Base-by-base conservation (phyloP, 2,797 vertebrate genomes). In the Sternarchorhynchus goeldii region DNA sequence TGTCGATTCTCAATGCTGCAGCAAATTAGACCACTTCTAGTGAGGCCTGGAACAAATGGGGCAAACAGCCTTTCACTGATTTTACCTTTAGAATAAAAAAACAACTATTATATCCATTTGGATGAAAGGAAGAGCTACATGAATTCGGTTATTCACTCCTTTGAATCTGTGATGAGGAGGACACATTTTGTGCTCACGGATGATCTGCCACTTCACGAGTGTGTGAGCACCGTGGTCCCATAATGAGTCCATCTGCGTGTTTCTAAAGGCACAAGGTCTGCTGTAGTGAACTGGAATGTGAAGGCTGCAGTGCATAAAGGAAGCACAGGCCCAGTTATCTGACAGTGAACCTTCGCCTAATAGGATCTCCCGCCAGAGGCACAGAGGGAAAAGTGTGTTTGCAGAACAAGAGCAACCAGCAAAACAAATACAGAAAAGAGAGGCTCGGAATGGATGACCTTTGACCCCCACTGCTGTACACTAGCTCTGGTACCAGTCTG, bases 261-360 rank as follows among this genome's bases (percentile, higher is more conserved):
- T 90, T 91, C 83, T 83, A 90, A 92, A 92, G 87, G 85, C 88
- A 36, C 72, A 10, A 87, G 86, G 89, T 91, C 84, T 93, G 92
- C 91, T 93, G 91, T 89, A 86, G 87, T 91, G 90, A 90, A 90
- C 92, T 89, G 91, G 89, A 92, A 93, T 93, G 88, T 91, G 89
- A 88, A 89, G 84, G 88, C 88, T 67, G 71, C 87, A 90, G 91
- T 93, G 91, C 92, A 92, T 91, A 92, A 91, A 93, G 89, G 89
- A 89, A 92, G 90, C 90, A 90, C 89, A 90, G 91, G 89, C 87
- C 88, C 87, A 89, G 87, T 78, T 88, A 87, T 87, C 87, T 80
- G 81, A 89, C 85, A 86, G 87, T 84, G 88, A 89, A 82, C 87
- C 87, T 90, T 87, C 82, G 78, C 84, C 83, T 90, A 89, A 89